Evolutionary conservation across 2,113 vertebrate genomes (phyloP).

Genomic region (Micromys minutus): DNA sequence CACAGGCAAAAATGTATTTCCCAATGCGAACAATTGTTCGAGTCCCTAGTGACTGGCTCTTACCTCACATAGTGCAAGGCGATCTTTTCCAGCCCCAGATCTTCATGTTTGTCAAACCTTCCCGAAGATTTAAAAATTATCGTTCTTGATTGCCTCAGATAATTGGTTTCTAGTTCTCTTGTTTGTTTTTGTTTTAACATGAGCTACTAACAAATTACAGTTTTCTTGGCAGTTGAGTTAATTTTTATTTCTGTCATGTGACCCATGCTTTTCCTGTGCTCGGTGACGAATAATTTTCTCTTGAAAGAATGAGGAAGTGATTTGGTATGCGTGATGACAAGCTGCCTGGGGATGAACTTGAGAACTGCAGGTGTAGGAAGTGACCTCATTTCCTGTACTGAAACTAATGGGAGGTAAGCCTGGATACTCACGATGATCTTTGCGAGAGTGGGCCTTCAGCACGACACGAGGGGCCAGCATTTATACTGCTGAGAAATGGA

Average conservation of each 20-base stretch:
- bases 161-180: not conserved
- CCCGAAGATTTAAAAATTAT: not conserved
- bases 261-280: not conserved
- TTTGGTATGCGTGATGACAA: not conserved
- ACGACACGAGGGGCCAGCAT: not conserved
- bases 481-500: not conserved
- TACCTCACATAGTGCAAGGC: not conserved
- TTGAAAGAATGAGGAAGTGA: not conserved
- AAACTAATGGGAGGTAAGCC: not conserved
- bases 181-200: not conserved
- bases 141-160: too few species aligned
- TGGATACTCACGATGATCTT: not conserved
- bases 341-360: not conserved
- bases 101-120: not conserved
- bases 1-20: not conserved
- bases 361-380: not conserved
- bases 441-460: not conserved
- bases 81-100: not conserved
- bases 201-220: not conserved
- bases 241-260: not conserved
- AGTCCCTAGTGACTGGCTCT: rapidly evolving
- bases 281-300: not conserved
- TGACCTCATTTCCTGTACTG: not conserved
- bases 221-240: not conserved
- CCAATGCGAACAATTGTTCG: not conserved